Conservation (phyloP, 2,797 vertebrate genomes). For the Notolabrus celidotus region DNA sequence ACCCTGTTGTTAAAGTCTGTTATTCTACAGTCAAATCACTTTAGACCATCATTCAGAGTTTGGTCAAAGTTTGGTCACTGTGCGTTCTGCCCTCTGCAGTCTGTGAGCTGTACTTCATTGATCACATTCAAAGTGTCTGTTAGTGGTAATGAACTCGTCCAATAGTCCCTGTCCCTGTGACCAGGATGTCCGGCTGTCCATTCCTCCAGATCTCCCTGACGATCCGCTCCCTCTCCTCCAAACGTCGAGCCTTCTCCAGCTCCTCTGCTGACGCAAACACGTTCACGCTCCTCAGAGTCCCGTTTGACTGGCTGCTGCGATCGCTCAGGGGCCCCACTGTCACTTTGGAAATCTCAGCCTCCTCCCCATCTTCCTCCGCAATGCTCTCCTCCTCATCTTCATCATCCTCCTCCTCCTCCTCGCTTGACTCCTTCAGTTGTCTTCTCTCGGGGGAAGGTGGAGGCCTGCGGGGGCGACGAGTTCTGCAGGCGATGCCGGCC, state of each 20-base stretch:
- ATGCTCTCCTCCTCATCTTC: constrained; percentile 81
- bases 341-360: constrained; percentile 82
- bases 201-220: constrained; percentile 96
- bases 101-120: background rate
- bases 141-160: constrained; percentile 86
- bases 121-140: constrained; percentile 5
- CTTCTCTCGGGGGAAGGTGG: constrained; percentile 74
- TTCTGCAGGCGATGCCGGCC: constrained; percentile 87
- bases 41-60: background rate
- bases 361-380: constrained; percentile 82
- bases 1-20: background rate
- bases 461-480: constrained; percentile 63
- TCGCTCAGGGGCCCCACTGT: constrained; percentile 55
- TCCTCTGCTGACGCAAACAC: constrained; percentile 91
- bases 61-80: background rate
- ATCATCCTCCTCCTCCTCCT: constrained; percentile 75
- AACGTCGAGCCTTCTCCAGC: constrained; percentile 89
- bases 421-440: constrained; percentile 82
- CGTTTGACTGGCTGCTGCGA: constrained; percentile 64
- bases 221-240: constrained; percentile 92
- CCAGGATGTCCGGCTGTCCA: constrained; percentile 92
- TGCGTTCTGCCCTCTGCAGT: constrained; percentile 1
- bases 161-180: constrained; percentile 87
- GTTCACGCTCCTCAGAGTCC: constrained; percentile 87
- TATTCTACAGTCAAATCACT: background rate